Conservation (phyloP, 2,797 vertebrate species). For the Clarias fuscus region DNA sequence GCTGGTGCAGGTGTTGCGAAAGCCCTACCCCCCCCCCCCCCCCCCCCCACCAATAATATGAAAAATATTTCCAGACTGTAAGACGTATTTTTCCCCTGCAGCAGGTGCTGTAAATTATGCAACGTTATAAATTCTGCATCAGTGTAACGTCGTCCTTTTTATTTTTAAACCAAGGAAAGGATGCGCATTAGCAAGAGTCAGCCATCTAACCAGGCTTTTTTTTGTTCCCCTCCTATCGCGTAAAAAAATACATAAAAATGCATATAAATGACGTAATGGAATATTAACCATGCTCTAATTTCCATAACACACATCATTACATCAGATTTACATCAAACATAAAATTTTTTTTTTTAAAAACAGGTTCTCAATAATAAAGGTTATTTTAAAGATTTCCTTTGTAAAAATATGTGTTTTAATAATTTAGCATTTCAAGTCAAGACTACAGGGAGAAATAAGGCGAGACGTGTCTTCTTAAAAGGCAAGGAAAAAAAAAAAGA, state of each 20-base stretch:
- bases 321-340: neutral
- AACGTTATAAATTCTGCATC: slow-evolving; percentile 4
- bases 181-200: neutral
- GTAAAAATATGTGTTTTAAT: neutral
- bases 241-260: neutral
- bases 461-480: neutral
- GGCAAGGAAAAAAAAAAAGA: neutral
- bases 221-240: neutral
- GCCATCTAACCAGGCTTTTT: neutral
- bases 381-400: neutral
- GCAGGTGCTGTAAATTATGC: neutral
- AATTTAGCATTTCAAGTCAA: neutral
- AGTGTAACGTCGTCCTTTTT: neutral
- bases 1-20: neutral
- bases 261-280: neutral
- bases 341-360: too few relatives aligned
- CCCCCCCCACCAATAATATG: too few relatives aligned
- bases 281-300: neutral
- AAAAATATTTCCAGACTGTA: neutral
- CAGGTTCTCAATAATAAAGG: too few relatives aligned
- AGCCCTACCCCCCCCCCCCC: too few relatives aligned
- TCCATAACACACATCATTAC: neutral
- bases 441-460: neutral
- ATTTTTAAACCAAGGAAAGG: slow-evolving; percentile 1
- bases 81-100: neutral